Conservation (phyloP, 1,140 invertebrate genomes). For the Cotesia glomerata region DNA sequence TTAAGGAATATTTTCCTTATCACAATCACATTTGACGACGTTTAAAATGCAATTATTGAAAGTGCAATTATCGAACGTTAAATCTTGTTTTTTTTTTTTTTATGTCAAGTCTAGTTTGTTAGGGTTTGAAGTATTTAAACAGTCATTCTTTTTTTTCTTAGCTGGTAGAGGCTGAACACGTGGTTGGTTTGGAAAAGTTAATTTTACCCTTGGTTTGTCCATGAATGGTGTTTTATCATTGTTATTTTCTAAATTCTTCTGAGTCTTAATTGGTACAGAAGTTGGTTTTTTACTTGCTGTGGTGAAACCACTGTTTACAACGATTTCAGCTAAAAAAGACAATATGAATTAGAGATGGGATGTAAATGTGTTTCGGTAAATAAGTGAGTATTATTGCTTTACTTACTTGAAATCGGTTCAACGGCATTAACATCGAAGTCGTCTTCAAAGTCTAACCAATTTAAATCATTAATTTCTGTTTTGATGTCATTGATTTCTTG, state of each 20-base stretch:
- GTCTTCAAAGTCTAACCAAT: background rate
- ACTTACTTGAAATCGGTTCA: slow-evolving; percentile 8
- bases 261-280: background rate
- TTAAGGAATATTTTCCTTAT: background rate
- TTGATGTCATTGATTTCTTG: background rate
- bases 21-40: background rate
- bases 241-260: background rate
- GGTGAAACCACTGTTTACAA: slow-evolving; percentile 12
- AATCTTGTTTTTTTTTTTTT: background rate
- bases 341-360: background rate
- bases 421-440: background rate
- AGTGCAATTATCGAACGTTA: background rate
- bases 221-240: slow-evolving; percentile 2
- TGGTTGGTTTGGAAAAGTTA: background rate
- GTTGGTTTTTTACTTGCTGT: background rate
- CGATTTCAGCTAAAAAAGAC: slow-evolving; percentile 1
- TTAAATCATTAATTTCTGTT: background rate
- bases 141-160: background rate
- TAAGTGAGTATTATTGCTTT: background rate
- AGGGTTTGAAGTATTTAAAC: background rate
- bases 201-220: background rate
- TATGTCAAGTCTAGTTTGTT: background rate
- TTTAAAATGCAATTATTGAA: slow-evolving; percentile 11
- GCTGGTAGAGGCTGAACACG: background rate
- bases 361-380: background rate